Evolutionary conservation across 2,888 invertebrate genomes (phyloP), one percentile per base, ranked within the genome.

Genomic region (Diarsia mendica): DNA sequence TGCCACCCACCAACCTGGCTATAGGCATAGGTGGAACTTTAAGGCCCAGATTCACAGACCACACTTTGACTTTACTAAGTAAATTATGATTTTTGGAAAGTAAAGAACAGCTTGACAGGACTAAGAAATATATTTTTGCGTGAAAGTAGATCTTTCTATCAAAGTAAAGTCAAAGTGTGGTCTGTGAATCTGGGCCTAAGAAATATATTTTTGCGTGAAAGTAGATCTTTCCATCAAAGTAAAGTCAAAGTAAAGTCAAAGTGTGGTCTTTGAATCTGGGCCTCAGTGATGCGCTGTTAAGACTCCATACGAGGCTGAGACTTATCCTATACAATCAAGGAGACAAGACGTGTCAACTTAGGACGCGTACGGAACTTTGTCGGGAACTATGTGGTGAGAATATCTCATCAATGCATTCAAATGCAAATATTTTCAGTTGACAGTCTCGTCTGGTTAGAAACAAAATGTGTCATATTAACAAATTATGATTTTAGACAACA

Each of bases 251-350:
- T n/a, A n/a, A n/a, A n/a, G n/a, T n/a, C n/a, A n/a, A n/a, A n/a
- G n/a, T n/a, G n/a, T n/a, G n/a, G n/a, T n/a, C n/a, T n/a, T n/a
- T n/a, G n/a, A n/a, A n/a, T n/a, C n/a, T n/a, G n/a, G n/a, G n/a
- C n/a, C n/a, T n/a, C n/a, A 46, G 33, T 60, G 71, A 82, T 72
- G 71, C 33, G 28, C n/a, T 65, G 39, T 58, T 66, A 71, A 72
- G 51, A 48, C 55, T 28, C 61, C 44, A 39, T 20, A n/a, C 69
- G 64, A 53, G 33, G 13, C 63, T 58, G 13, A 39, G 78, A 64
- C 63, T 79, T 75, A 72, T 79, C 83, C 79, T 83, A 75, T 79
- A 65, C 83, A 82, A 82, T 83, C 82, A 82, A 70, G 72, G 60
- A 79, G 60, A 60, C 79, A 72, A 74, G 67, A n/a, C n/a, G n/a